These are phyloP conservation scores for Centropristis striata DNA, from an alignment of 2,113 vertebrate species.

Conservation along the genomic window DNA sequence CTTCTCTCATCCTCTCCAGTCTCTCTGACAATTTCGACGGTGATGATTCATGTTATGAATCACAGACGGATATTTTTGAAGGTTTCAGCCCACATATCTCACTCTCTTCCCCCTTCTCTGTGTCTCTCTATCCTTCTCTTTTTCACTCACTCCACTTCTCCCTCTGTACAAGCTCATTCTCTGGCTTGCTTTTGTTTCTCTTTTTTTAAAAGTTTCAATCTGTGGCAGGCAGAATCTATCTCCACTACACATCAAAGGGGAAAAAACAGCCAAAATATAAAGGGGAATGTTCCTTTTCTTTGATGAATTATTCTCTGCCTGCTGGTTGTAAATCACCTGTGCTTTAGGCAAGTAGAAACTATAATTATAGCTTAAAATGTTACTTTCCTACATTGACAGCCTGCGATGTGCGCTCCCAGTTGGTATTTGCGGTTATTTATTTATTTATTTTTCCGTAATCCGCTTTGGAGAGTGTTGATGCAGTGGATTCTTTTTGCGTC, in stretches of 20 bases:
- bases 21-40: slow-evolving; percentile 58
- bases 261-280: slow-evolving; percentile 53
- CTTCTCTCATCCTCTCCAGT: slow-evolving; percentile 46
- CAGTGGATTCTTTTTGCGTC: slow-evolving; percentile 77
- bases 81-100: slow-evolving; percentile 73
- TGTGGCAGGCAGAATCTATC: slow-evolving; percentile 53
- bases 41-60: slow-evolving; percentile 79
- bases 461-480: slow-evolving; percentile 72
- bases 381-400: slow-evolving; percentile 19
- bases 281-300: slow-evolving; percentile 10
- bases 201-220: slow-evolving; percentile 59
- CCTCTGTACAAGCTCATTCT: slow-evolving; percentile 6
- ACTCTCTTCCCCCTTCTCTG: background rate
- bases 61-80: slow-evolving; percentile 74
- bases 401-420: slow-evolving; percentile 32
- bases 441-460: slow-evolving; percentile 68
- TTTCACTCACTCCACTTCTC: slow-evolving; percentile 9
- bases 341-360: slow-evolving; percentile 41
- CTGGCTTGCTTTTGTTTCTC: slow-evolving; percentile 33
- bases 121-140: slow-evolving; percentile 2
- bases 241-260: slow-evolving; percentile 43
- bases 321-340: slow-evolving; percentile 49
- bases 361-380: slow-evolving; percentile 52
- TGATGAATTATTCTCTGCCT: slow-evolving; percentile 14
- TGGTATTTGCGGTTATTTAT: slow-evolving; percentile 65